Conservation (phyloP, 2,797 vertebrate species). For the Enteromius mattozi region DNA sequence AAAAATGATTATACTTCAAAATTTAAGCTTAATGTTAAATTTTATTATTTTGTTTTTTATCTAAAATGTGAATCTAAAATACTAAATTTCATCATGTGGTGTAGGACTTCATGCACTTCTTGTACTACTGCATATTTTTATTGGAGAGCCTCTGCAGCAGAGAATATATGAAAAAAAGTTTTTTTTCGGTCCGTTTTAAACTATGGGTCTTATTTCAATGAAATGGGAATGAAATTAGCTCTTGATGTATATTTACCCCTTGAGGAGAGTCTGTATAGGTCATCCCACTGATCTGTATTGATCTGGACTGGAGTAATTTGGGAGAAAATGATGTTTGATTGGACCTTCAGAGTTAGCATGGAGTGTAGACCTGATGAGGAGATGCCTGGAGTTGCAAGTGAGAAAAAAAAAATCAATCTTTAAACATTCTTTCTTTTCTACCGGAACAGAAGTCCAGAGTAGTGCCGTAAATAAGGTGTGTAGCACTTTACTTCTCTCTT, state of each 20-base stretch:
- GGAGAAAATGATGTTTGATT: slow-evolving; percentile 60
- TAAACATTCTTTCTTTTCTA: slow-evolving; percentile 47
- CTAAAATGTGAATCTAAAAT: not conserved
- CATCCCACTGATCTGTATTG: slow-evolving; percentile 57
- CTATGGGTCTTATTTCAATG: slow-evolving; percentile 7
- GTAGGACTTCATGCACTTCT: not conserved
- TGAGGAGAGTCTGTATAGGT: slow-evolving; percentile 48
- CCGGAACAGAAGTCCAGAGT: not conserved
- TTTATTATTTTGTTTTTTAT: no score
- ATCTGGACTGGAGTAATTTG: slow-evolving; percentile 61
- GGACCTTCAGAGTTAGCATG: slow-evolving; percentile 28
- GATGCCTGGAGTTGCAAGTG: slow-evolving; percentile 18
- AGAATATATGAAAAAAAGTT: not conserved
- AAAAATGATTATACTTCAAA: no score
- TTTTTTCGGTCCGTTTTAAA: not conserved
- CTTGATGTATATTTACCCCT: slow-evolving; percentile 57
- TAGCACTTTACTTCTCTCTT: slow-evolving; percentile 38
- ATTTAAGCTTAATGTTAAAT: no score
- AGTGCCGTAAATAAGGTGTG: slow-evolving; percentile 44
- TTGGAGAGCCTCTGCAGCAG: not conserved
- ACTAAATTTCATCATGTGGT: not conserved
- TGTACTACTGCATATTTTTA: not conserved
- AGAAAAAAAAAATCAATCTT: slow-evolving; percentile 57
- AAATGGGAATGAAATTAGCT: slow-evolving; percentile 58
- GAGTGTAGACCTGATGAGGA: slow-evolving; percentile 28